These are phyloP conservation scores for Tenebrosternarchus preto DNA, from an alignment of 2,113 vertebrate species.

Conservation along the genomic window DNA sequence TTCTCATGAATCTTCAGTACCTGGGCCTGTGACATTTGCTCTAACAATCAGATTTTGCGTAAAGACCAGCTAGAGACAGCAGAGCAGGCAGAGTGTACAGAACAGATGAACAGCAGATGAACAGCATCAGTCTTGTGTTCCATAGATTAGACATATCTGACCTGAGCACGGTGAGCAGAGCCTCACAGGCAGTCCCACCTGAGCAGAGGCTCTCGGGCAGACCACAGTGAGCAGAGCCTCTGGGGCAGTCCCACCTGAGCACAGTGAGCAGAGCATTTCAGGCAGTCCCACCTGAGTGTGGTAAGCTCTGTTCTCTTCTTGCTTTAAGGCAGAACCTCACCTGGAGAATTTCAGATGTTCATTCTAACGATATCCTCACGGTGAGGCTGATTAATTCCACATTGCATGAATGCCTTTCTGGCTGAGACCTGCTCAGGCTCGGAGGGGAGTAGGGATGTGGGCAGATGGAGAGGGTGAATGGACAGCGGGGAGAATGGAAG, in stretches of 20 bases:
- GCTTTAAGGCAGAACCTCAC: constrained; percentile 43
- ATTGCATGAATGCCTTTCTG: constrained; percentile 45
- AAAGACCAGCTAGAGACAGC: constrained; percentile 21
- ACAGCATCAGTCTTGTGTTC: constrained; percentile 29
- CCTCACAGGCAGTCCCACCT: constrained; percentile 35
- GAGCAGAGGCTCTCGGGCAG: too few species aligned
- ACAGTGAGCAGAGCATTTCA: constrained; percentile 2
- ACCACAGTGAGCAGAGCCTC: constrained; percentile 15
- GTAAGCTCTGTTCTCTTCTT: constrained; percentile 28
- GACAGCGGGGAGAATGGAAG: constrained; percentile 46
- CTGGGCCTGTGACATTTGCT: constrained; percentile 29
- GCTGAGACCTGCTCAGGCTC: constrained; percentile 52
- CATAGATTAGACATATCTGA: constrained; percentile 12
- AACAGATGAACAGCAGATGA: constrained; percentile 33
- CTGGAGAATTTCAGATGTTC: constrained; percentile 49
- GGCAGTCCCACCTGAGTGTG: constrained; percentile 11
- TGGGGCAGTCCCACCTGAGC: constrained; percentile 35
- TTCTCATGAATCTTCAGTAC: constrained; percentile 37
- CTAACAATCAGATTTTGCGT: constrained; percentile 25
- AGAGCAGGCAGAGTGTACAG: constrained; percentile 19
- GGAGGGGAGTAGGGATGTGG: constrained; percentile 44
- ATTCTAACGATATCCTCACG: constrained; percentile 44
- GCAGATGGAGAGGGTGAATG: constrained; percentile 54
- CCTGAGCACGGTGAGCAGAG: constrained; percentile 22
- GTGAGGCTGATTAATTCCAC: constrained; percentile 56